Evolutionary conservation across 2,888 invertebrate genomes (phyloP).

Genomic region (Rotaria magnacalcarata): DNA sequence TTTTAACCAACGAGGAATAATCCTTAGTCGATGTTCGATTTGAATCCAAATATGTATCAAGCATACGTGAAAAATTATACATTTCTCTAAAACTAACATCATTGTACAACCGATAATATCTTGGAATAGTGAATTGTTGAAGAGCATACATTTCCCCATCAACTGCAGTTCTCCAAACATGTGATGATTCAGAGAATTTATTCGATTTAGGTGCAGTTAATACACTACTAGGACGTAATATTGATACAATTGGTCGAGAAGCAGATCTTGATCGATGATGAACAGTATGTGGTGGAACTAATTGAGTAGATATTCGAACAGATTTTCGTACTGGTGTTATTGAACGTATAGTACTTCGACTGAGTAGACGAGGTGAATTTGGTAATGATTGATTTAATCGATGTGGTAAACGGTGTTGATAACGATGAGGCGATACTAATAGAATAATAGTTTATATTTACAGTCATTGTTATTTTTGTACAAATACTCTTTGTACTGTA

Average conservation of each 20-base stretch:
- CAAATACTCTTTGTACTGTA: neutral
- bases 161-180: neutral
- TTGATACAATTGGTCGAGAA: neutral
- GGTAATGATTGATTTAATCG: neutral
- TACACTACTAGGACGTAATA: neutral
- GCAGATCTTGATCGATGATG: neutral
- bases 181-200: neutral
- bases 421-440: neutral
- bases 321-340: constrained; percentile 8
- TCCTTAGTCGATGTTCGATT: neutral
- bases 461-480: neutral
- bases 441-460: neutral
- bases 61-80: neutral
- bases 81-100: constrained; percentile 21
- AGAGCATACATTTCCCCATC: neutral
- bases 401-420: neutral
- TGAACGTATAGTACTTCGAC: neutral
- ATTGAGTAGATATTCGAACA: neutral
- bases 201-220: too few species aligned
- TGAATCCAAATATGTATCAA: neutral
- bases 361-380: neutral
- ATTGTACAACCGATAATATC: constrained; percentile 18
- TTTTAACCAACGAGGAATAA: neutral
- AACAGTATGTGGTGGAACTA: neutral
- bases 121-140: neutral